phyloP scores from a whole-genome alignment of 2,888 invertebrate genomes.

The Melinopterus prodromus region DNA sequence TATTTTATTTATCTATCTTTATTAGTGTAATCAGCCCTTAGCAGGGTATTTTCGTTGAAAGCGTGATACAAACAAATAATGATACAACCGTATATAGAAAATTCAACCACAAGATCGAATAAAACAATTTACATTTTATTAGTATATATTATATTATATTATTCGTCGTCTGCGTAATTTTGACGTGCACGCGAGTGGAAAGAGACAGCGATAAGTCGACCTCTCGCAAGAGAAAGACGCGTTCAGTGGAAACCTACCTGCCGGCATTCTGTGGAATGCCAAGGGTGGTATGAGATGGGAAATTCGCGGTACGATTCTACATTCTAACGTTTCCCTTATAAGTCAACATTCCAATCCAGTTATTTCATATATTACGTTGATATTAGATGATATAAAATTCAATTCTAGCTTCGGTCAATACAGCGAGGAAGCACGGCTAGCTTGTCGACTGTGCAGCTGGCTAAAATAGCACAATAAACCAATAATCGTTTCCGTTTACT shows the following conservation, averaged over 20 bases:
- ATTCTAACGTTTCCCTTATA: slow-evolving; percentile 30
- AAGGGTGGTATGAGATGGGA: background rate
- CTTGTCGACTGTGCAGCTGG: no score
- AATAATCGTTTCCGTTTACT: no score
- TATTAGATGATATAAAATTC: slow-evolving; percentile 24
- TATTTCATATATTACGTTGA: slow-evolving; percentile 37
- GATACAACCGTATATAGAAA: background rate
- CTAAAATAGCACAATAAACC: no score
- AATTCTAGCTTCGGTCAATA: slow-evolving; percentile 23
- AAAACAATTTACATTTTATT: slow-evolving; percentile 19
- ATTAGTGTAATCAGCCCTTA: no score
- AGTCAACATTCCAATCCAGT: slow-evolving; percentile 45
- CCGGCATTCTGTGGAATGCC: background rate
- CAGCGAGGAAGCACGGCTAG: no score
- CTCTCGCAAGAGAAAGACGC: background rate
- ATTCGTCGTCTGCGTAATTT: background rate
- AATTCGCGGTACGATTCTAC: background rate
- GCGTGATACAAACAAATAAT: background rate
- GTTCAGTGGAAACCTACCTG: background rate
- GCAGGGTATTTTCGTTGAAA: background rate
- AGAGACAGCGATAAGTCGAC: background rate
- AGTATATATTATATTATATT: slow-evolving; percentile 10
- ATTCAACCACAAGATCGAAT: background rate
- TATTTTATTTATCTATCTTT: no score
- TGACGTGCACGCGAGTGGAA: slow-evolving; percentile 8